Percentiles rank a stretch among this genome's conserved stretches.
Conservation (phyloP, 2,113 vertebrate genomes). For the Nettapus auritus region DNA sequence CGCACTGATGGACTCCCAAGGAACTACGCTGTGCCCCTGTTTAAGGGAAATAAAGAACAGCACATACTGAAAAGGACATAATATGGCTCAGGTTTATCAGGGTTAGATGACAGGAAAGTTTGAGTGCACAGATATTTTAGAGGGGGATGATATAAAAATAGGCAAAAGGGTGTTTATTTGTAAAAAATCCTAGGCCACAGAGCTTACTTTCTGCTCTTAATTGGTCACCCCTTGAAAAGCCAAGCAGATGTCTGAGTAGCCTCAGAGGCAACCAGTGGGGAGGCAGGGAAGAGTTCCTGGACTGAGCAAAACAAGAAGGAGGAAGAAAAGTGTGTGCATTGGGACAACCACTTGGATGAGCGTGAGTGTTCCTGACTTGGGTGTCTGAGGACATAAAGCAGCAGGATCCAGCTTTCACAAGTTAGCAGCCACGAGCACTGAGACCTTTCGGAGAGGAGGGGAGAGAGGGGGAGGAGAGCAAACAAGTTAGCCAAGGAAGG, state of each 20-base stretch:
- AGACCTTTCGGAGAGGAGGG: neutral
- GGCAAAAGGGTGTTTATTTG: neutral
- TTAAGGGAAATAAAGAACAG: neutral
- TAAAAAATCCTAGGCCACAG: neutral
- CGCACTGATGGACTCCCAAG: neutral
- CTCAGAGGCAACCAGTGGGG: neutral
- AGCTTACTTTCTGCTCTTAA: neutral
- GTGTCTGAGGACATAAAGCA: neutral
- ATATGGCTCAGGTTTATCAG: rapidly evolving
- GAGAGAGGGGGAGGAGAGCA: slow-evolving; percentile 47
- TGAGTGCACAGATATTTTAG: rapidly evolving
- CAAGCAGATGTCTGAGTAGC: neutral
- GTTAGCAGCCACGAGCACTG: slow-evolving; percentile 10
- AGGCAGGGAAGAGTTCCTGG: neutral
- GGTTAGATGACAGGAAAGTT: neutral
- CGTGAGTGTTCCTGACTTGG: neutral
- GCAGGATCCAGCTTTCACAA: slow-evolving; percentile 55
- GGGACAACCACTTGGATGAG: neutral
- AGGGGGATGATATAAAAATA: neutral
- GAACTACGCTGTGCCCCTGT: neutral
- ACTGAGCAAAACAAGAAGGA: neutral
- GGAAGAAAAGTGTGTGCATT: neutral
- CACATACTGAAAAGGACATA: neutral
- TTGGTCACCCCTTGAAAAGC: neutral
- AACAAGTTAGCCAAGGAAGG: slow-evolving; percentile 46